Base-by-base conservation (phyloP, 2,888 invertebrate species). In the Chloroclysta siterata region DNA sequence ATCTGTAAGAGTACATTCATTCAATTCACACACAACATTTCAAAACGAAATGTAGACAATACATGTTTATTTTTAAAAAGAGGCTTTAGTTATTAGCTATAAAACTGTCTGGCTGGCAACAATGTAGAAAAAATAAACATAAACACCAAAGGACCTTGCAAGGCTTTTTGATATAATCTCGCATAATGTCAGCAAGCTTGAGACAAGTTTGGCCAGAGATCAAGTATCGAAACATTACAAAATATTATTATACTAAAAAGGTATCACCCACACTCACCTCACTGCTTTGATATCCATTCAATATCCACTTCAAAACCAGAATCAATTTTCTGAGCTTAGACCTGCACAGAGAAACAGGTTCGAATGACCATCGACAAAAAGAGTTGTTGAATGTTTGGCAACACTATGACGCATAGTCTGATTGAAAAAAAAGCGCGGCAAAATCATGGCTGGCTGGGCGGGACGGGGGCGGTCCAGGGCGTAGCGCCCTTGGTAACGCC, bases 401-500 rank as follows among this genome's bases (percentile, higher is more conserved):
- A 88, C 87, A 90, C 79, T 80, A 84, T 89, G 88, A 89, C 85
- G 85, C 87, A 81, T 79, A 76, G 79, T 76, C 76, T 82, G 83
- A 84, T 85, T 83, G 79, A 83, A 87, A 87, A 80, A 90, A 90
- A 90, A 89, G 85, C 84, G 87, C 87, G 87, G 87, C 84, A 88
- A 89, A 90, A 88, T 87, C 76, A 87, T 90, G 88, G 86, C 84
- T 83, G 86, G 81, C 73, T 87, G 90, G 91, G 89, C 88, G 91
- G 89, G 74, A 82, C 80, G 83, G 76, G 82, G 85, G 83, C 83
- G 81, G 81, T 73, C 77, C 78, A 84, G 88, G 90, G 90, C 90
- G 90, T 88, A 84, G 87, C 88, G 90, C 90, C 90, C 89, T 88
- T 83, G 87, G 90, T 79, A 77, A 82, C 90, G 90, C 90, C 92